phyloP scores from a whole-genome alignment of 2,888 invertebrate species.

The Lasioglossum pauxillum region DNA sequence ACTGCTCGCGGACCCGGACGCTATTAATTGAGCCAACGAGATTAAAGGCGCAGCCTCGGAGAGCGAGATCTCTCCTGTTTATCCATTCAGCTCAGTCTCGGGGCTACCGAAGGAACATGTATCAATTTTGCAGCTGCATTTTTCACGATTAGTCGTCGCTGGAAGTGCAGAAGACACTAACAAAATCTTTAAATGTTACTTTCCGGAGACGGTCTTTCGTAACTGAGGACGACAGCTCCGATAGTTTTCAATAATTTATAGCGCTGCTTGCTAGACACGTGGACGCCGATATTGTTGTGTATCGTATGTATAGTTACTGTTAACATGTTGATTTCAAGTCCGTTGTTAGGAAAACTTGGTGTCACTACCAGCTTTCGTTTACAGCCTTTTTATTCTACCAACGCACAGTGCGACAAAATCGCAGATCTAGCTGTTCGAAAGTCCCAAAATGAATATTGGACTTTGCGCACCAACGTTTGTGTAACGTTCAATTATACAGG shows the following conservation, averaged over 20 bases:
- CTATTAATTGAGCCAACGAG: background rate
- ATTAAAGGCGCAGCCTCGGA: background rate
- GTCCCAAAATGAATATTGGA: too few species aligned
- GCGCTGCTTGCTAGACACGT: background rate
- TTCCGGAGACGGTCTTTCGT: background rate
- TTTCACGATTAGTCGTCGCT: background rate
- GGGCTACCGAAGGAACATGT: background rate
- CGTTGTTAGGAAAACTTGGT: background rate
- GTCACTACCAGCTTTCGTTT: background rate
- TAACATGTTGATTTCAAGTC: background rate
- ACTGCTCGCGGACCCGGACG: background rate
- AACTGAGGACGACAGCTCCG: background rate
- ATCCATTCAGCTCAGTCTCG: background rate
- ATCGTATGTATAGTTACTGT: background rate
- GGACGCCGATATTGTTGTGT: background rate
- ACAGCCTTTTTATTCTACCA: background rate
- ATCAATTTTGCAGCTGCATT: background rate
- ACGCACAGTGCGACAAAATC: too few species aligned
- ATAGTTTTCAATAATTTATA: background rate
- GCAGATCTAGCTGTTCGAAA: too few species aligned
- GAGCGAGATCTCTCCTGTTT: background rate
- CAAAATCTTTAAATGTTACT: background rate
- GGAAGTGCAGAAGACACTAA: background rate
- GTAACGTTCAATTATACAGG: too few species aligned
- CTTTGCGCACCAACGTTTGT: too few species aligned